Evolutionary conservation across 2,113 vertebrate genomes (phyloP).

Genomic region (Globicephala melas): DNA sequence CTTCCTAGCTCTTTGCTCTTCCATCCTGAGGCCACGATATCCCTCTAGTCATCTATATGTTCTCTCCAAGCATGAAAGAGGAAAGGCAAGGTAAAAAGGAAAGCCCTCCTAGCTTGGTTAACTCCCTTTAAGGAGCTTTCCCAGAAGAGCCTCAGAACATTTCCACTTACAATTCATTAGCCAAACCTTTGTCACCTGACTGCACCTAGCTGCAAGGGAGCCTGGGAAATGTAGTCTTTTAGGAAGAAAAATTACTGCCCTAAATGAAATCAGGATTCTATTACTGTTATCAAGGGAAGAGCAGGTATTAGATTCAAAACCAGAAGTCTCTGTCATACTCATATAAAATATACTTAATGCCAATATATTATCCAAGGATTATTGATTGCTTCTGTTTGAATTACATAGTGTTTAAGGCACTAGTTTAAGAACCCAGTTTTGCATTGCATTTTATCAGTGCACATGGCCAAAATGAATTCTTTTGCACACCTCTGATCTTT

Average conservation of each 20-base stretch:
- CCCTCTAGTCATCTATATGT: not conserved
- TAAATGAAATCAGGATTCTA: not conserved
- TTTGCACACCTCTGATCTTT: not conserved
- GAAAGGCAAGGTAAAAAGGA: not conserved
- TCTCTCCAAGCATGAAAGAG: not conserved
- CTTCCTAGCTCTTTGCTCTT: not conserved
- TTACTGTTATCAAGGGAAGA: not conserved
- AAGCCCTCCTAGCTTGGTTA: not conserved
- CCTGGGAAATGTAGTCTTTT: not conserved
- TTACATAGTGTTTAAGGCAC: not conserved
- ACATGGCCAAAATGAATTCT: not conserved
- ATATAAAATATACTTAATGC: not conserved
- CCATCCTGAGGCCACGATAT: not conserved
- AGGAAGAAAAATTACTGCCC: not conserved
- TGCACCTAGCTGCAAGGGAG: not conserved
- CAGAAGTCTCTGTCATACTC: not conserved
- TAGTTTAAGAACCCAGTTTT: not conserved
- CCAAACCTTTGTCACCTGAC: not conserved
- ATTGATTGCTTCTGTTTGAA: not conserved
- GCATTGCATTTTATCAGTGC: not conserved
- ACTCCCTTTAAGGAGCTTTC: not conserved
- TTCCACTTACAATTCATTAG: not conserved
- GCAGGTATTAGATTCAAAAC: not conserved
- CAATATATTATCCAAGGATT: not conserved
- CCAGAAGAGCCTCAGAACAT: not conserved